Evolutionary conservation across 2,797 vertebrate species (phyloP).

Genomic region (Myotis vivesi): DNA sequence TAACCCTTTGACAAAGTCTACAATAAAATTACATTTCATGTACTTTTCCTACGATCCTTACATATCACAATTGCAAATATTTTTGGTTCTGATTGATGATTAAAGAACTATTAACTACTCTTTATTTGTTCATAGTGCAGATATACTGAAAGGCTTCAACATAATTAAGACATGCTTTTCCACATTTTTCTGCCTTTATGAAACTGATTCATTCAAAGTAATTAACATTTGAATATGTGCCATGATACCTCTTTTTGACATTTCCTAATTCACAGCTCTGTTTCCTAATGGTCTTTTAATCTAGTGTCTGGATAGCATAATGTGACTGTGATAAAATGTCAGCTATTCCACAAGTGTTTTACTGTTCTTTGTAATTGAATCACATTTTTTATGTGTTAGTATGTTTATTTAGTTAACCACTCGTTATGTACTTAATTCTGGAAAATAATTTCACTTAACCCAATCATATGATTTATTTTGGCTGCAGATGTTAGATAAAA

Average conservation of each 20-base stretch:
- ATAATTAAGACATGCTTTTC: not conserved
- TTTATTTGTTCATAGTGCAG: conserved; percentile 12
- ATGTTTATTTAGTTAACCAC: conserved; percentile 6
- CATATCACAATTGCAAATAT: not conserved
- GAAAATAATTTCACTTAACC: conserved; percentile 20
- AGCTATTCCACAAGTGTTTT: not conserved
- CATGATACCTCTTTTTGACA: not conserved
- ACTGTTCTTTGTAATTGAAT: conserved; percentile 40
- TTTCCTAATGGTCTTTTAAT: conserved; percentile 25
- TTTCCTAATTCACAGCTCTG: not conserved
- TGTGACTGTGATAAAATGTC: conserved; percentile 10
- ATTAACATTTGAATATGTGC: not conserved
- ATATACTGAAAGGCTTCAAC: not conserved
- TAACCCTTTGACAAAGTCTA: not conserved
- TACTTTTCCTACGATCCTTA: not conserved
- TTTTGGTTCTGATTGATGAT: conserved; percentile 6
- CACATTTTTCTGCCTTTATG: not conserved
- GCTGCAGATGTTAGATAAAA: conserved; percentile 1
- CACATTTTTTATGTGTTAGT: conserved; percentile 27
- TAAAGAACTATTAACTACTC: not conserved
- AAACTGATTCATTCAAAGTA: not conserved
- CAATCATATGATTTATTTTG: not conserved
- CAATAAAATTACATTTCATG: not conserved
- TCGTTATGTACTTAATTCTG: conserved; percentile 44
- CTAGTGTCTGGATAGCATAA: not conserved